These are phyloP conservation scores for Microtus oregoni DNA, from an alignment of 2,113 vertebrate species.

Conservation along the genomic window DNA sequence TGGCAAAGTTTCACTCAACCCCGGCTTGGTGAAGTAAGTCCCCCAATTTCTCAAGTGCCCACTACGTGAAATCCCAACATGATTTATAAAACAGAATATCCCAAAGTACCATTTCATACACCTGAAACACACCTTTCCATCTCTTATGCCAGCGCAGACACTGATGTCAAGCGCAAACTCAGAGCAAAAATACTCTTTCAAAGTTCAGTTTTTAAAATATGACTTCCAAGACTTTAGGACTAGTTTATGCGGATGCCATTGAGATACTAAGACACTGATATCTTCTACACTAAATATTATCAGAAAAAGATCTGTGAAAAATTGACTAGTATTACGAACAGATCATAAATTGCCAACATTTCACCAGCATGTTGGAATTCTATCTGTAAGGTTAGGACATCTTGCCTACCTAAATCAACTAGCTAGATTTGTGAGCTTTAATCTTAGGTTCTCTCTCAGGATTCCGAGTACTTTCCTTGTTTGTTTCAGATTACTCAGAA, in stretches of 20 bases:
- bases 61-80: not conserved
- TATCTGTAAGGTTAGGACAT: not conserved
- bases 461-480: not conserved
- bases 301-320: not conserved
- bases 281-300: not conserved
- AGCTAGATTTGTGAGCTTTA: not conserved
- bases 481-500: not conserved
- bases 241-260: not conserved
- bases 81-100: not conserved
- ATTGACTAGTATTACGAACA: not conserved
- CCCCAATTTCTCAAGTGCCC: not conserved
- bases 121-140: not conserved
- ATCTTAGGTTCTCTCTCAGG: not conserved
- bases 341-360: not conserved
- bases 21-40: slow-evolving; percentile 89
- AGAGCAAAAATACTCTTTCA: not conserved
- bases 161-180: not conserved
- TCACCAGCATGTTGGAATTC: not conserved
- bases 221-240: not conserved
- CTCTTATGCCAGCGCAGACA: not conserved
- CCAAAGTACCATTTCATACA: not conserved
- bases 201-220: not conserved
- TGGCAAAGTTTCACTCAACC: slow-evolving; percentile 90
- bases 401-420: not conserved
- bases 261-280: not conserved